Conservation (phyloP, 2,113 vertebrate species). For the Bungarus multicinctus region DNA sequence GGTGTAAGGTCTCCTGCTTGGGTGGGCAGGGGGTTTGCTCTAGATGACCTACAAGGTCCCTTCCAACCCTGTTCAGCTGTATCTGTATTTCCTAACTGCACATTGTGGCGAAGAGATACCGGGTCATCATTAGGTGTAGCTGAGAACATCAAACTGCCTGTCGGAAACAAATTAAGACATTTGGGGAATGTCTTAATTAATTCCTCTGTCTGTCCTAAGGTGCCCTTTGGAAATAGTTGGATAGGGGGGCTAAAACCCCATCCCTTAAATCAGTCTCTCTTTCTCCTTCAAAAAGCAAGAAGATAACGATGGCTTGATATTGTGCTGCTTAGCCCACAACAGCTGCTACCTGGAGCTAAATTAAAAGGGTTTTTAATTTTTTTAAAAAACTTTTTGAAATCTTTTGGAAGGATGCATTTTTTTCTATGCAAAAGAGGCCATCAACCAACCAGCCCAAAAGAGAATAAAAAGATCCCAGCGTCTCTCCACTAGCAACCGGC, state of each 20-base stretch:
- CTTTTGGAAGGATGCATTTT: background rate
- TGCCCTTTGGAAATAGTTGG: background rate
- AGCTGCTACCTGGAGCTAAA: background rate
- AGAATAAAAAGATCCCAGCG: too few relatives aligned
- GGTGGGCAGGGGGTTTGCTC: too few relatives aligned
- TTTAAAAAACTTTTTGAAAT: too few relatives aligned
- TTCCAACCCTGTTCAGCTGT: too few relatives aligned
- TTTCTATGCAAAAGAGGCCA: too few relatives aligned
- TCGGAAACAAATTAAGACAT: background rate
- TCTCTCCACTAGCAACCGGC: too few relatives aligned
- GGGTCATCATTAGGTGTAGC: background rate
- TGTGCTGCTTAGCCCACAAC: background rate
- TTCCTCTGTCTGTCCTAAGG: background rate
- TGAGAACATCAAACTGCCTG: background rate
- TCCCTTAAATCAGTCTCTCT: background rate
- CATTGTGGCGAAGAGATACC: background rate
- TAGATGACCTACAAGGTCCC: too few relatives aligned
- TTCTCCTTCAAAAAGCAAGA: background rate
- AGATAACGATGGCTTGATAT: background rate
- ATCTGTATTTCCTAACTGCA: background rate
- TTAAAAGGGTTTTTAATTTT: too few relatives aligned
- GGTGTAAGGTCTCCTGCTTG: too few relatives aligned
- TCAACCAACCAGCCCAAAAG: too few relatives aligned
- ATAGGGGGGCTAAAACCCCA: background rate
- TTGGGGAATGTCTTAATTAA: background rate